Base-by-base conservation (phyloP, 1,140 invertebrate species). In the Probaryconus sp. region DNA sequence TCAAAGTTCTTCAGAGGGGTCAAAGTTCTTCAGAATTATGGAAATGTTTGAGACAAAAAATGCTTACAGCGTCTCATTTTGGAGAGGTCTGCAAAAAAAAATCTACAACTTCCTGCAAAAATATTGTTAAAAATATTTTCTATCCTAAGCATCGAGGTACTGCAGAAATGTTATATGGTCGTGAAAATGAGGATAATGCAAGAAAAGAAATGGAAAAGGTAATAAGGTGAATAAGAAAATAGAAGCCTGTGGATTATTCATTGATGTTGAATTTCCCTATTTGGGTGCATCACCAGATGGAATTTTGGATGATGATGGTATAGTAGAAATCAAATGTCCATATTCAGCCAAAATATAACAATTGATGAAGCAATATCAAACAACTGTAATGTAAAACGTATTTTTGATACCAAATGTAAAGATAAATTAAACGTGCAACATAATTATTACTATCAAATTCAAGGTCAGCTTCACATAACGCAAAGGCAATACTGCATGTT, bases 261-360 rank as follows among this genome's bases (percentile, higher is more conserved):
- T 89, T 18, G 79, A 84, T 72, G 1, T 33, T 17, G 47, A 83
- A 38, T 38, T 72, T 14, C 76, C 77, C 3, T 83, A 70, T 51
- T 56, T 89, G 14, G 87, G 72, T 24, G 86, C 85, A 10, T 76
- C 79, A 5, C 87, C 87, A 3, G 85, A 89, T 78, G 86, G 87
- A 6, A 35, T 89, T 2, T 61, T 85, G 16, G 77, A 75, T 2
- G n/a, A 45, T 16, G 42, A 45, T 45, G 42, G 42, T 1, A 42
- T 42, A 6, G 18, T 42, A 6, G 79, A 85, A 79, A 55, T 83
- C 6, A 86, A 87, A 73, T 86, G 85, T 67, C 83, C 83, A 10
- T 60, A 64, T 11, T 60, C 45, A 17, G 82, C 75, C 17, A 56
- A 42, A 37, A 77, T 38, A 11, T 18, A 1, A 55, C 33, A 20